Evolutionary conservation across 2,888 invertebrate species (phyloP).

Genomic region (Tenodera sinensis): DNA sequence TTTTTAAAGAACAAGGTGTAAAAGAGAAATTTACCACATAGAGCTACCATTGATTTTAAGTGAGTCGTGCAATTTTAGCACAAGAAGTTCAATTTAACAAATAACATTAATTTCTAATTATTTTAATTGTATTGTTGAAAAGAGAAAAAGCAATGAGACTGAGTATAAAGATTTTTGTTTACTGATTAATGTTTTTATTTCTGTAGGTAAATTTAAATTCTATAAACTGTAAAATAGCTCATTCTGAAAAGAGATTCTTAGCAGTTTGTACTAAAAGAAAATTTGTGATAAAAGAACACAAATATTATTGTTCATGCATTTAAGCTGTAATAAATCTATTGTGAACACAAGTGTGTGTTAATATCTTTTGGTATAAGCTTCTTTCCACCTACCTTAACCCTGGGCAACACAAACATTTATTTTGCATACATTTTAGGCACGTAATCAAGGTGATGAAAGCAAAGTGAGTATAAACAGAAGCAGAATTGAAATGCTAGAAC

Average conservation of each 20-base stretch:
- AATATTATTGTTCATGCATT: neutral
- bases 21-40: too few relatives aligned
- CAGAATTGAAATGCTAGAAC: too few relatives aligned
- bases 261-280: neutral
- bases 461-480: too few relatives aligned
- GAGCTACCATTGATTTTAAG: too few relatives aligned
- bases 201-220: neutral
- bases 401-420: too few relatives aligned
- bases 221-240: neutral
- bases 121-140: neutral
- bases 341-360: neutral
- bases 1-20: too few relatives aligned
- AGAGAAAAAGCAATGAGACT: neutral
- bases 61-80: neutral
- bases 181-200: neutral
- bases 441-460: too few relatives aligned
- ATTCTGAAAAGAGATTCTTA: neutral
- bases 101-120: neutral
- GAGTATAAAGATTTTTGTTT: neutral
- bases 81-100: neutral
- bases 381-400: too few relatives aligned
- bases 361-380: neutral
- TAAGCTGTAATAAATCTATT: neutral
- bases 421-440: too few relatives aligned
- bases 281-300: neutral